phyloP scores from a whole-genome alignment of 1,140 invertebrate species.

The Monomorium pharaonis region DNA sequence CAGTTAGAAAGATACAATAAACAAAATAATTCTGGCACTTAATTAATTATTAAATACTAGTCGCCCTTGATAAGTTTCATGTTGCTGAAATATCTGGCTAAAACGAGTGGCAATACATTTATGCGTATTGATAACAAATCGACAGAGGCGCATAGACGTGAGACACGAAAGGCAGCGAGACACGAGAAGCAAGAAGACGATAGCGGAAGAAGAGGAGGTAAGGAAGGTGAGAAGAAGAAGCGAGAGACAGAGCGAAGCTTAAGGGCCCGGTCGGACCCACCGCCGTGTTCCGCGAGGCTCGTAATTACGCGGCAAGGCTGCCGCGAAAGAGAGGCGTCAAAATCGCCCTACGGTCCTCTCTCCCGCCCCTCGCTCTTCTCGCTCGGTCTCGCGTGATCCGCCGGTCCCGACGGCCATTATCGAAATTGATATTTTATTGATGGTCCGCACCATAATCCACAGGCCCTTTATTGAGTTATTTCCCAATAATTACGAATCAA shows the following conservation, averaged over 20 bases:
- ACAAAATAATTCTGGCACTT: background rate
- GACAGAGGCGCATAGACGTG: background rate
- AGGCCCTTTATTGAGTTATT: conserved; percentile 82
- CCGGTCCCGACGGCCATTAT: conserved; percentile 79
- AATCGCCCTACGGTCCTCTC: conserved; percentile 69
- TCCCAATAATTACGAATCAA: conserved; percentile 82
- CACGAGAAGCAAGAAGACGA: conserved; percentile 29
- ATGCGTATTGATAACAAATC: conserved; percentile 14
- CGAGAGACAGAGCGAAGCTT: conserved; percentile 53
- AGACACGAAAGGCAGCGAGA: background rate
- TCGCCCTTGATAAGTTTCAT: background rate
- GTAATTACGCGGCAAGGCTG: conserved; percentile 83
- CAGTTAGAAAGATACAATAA: background rate
- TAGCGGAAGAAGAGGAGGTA: conserved; percentile 34
- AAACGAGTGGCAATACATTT: background rate
- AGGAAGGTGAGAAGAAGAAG: conserved; percentile 43
- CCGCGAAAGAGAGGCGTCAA: conserved; percentile 79
- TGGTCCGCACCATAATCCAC: conserved; percentile 72
- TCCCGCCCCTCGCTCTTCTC: conserved; percentile 7
- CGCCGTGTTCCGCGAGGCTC: conserved; percentile 84
- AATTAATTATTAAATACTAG: background rate
- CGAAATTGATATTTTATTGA: conserved; percentile 86
- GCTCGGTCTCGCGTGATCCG: conserved; percentile 59
- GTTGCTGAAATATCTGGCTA: background rate
- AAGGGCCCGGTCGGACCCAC: conserved; percentile 79